A percentile compares a stretch with the other conserved stretches of the same genome.
These are phyloP conservation scores for Oncorhynchus gorbuscha DNA, from an alignment of 2,113 vertebrate genomes.

Conservation along the genomic window DNA sequence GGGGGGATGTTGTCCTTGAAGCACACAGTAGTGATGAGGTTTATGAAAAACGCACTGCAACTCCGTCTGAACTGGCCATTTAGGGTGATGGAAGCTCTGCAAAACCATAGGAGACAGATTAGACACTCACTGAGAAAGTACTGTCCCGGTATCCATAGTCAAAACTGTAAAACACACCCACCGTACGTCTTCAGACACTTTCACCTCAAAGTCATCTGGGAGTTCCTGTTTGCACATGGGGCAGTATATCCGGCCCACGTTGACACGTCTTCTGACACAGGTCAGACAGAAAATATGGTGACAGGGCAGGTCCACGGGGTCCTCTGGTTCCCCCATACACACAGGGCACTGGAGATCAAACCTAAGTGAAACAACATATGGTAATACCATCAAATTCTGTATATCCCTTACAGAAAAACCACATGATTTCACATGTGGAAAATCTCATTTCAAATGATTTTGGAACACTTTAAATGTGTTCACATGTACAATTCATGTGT, in stretches of 20 bases:
- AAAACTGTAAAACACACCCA: conserved; percentile 26
- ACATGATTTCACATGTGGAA: too few relatives aligned
- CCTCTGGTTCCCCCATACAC: conserved; percentile 65
- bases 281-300: conserved; percentile 68
- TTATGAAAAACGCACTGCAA: conserved; percentile 91
- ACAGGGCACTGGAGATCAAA: conserved; percentile 61
- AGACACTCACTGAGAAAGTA: too few relatives aligned
- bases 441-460: too few relatives aligned
- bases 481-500: too few relatives aligned
- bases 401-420: background rate
- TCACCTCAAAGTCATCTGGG: conserved; percentile 44
- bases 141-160: conserved; percentile 8
- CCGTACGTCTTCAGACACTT: conserved; percentile 69
- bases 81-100: conserved; percentile 24
- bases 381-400: background rate
- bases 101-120: conserved; percentile 33
- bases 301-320: conserved; percentile 75
- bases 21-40: conserved; percentile 87
- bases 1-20: conserved; percentile 90
- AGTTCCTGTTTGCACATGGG: conserved; percentile 59
- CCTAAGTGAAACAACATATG: conserved; percentile 48
- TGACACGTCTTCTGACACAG: conserved; percentile 64
- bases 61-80: conserved; percentile 79
- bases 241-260: conserved; percentile 59
- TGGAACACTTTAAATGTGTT: too few relatives aligned